Conservation (phyloP, 2,888 invertebrate species). For the Microctonus hyperodae region DNA sequence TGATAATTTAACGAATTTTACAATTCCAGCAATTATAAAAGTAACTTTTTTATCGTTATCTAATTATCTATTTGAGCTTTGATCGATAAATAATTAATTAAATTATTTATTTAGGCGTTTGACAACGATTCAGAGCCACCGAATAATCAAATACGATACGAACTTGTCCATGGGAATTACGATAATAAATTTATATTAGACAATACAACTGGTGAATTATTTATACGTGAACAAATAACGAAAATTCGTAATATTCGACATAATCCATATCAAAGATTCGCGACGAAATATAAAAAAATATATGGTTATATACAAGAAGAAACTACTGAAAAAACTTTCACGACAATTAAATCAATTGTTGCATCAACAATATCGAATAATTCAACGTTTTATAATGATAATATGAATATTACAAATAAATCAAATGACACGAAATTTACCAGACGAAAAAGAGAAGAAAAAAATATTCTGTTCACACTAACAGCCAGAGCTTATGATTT, state of each 20-base stretch:
- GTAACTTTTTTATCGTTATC: conserved; percentile 46
- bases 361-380: conserved; percentile 7
- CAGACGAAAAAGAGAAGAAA: conserved; percentile 65
- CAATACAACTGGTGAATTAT: conserved; percentile 78
- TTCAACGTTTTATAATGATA: not conserved
- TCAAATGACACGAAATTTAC: conserved; percentile 51
- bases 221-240: conserved; percentile 67
- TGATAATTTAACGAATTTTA: conserved; percentile 76
- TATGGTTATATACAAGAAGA: conserved; percentile 25
- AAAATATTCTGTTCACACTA: conserved; percentile 69
- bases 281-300: conserved; percentile 39
- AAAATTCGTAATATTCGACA: conserved; percentile 51
- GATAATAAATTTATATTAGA: conserved; percentile 79
- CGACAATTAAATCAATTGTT: conserved; percentile 26
- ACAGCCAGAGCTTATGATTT: conserved; percentile 84
- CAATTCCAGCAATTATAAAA: conserved; percentile 78
- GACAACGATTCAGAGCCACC: conserved; percentile 82
- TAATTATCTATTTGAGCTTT: not conserved
- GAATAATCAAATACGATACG: conserved; percentile 86
- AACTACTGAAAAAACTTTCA: not conserved
- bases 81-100: not conserved
- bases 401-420: conserved; percentile 44
- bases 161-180: conserved; percentile 79
- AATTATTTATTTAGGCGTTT: not conserved
- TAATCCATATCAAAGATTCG: conserved; percentile 43